Base-by-base conservation (phyloP, 2,113 vertebrate species). In the Coreoperca whiteheadi region DNA sequence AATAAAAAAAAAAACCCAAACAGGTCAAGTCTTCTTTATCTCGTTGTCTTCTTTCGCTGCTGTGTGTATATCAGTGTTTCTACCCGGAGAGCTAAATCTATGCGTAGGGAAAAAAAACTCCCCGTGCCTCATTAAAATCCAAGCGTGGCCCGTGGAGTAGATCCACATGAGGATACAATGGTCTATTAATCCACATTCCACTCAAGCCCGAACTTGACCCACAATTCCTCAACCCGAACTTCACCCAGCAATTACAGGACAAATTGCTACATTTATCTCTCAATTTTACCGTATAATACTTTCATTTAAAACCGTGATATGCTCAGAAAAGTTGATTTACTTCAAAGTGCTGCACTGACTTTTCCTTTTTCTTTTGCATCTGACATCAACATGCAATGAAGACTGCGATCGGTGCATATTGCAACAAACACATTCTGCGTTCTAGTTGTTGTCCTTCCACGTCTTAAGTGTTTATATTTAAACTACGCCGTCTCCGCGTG, bases 201-300 rank as follows among this genome's bases (percentile, higher is more conserved):
- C 85, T 91, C 86, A 74, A 82, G 78, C 75, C 69, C 63, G 14
- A 66, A 73, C 78, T 84, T 88, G 66, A 28, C 54, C 4, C 48
- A 76, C n/a, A n/a, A n/a, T 90, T 89, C 86, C 87, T 83, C 77
- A 82, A 79, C 75, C 69, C 63, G 14, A 66, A 73, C 78, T 84
- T 88, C 68, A 28, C 54, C 4, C 48, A 76, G 87, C 88, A 94
- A 93, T 93, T 89, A 91, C 71, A 72, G 84, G 54, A 89, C 89
- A 92, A 89, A 91, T 89, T 89, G 89, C 84, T 76, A 84, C 92
- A 93, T 94, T 92, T 88, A 91, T 89, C 86, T 91, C 84, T 83
- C 71, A 73, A 71, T 88, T 88, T 88, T 48, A 54, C 30, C 41
- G 50, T 50, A 79, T 72, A 82, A 84, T 84, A 70, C 72, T 57